Evolutionary conservation across 2,113 vertebrate genomes (phyloP).

Genomic region (Oceanodroma tethys): DNA sequence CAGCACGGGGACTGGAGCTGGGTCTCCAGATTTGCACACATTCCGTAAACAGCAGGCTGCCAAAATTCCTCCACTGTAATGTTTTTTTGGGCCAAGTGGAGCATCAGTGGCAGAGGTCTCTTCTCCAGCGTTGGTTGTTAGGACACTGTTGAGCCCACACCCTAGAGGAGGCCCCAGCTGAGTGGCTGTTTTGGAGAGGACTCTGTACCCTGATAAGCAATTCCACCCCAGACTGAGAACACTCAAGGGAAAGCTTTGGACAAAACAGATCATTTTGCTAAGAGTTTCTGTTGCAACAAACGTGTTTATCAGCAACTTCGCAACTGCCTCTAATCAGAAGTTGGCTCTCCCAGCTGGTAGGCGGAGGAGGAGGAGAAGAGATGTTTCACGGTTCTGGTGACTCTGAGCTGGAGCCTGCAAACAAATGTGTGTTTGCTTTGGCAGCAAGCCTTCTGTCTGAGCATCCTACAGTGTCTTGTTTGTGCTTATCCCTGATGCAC

Average conservation of each 20-base stretch:
- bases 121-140: neutral
- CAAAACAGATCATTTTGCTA: neutral
- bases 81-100: neutral
- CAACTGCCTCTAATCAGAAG: neutral
- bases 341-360: neutral
- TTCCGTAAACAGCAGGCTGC: neutral
- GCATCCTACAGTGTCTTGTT: neutral
- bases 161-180: neutral
- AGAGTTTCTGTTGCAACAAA: neutral
- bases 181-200: neutral
- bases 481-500: neutral
- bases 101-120: neutral
- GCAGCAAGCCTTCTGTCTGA: neutral
- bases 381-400: neutral
- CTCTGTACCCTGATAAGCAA: neutral
- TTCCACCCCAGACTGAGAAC: neutral
- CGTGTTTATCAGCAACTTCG: neutral
- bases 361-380: neutral
- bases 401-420: neutral
- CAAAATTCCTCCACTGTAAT: neutral
- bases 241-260: neutral
- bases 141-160: rapidly evolving
- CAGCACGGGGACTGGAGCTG: neutral
- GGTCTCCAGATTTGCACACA: neutral
- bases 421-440: neutral